These are phyloP conservation scores for Polypterus senegalus DNA, from an alignment of 2,113 vertebrate species.

Conservation along the genomic window DNA sequence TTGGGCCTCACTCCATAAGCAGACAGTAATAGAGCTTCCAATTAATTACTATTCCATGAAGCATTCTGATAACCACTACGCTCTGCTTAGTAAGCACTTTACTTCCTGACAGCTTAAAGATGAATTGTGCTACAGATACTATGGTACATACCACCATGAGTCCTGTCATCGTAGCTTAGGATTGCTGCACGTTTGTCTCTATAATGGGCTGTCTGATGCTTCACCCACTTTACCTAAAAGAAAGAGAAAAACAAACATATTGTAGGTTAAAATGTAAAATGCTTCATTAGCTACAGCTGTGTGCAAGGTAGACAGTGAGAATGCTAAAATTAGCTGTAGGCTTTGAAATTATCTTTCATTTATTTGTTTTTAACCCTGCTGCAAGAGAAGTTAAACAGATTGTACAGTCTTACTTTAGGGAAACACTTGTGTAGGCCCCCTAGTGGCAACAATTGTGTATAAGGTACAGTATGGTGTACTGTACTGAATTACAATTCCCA, in stretches of 20 bases:
- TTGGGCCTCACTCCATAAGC: slow-evolving; percentile 38
- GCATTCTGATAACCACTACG: slow-evolving; percentile 34
- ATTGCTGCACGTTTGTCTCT: slow-evolving; percentile 39
- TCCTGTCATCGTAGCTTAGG: slow-evolving; percentile 36
- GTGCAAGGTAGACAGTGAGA: too few relatives aligned
- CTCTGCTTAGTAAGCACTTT: slow-evolving; percentile 49
- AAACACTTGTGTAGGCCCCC: too few relatives aligned
- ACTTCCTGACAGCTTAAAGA: slow-evolving; percentile 36
- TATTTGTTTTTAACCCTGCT: too few relatives aligned
- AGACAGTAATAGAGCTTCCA: slow-evolving; percentile 31
- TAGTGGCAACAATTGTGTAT: too few relatives aligned
- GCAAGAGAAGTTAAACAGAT: too few relatives aligned
- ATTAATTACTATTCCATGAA: slow-evolving; percentile 45
- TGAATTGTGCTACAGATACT: slow-evolving; percentile 33
- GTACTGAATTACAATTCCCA: too few relatives aligned
- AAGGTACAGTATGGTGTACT: too few relatives aligned
- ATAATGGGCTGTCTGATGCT: slow-evolving; percentile 48
- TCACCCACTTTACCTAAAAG: slow-evolving; percentile 38
- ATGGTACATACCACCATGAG: slow-evolving; percentile 35
- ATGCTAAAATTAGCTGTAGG: too few relatives aligned
- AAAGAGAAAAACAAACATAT: slow-evolving; percentile 13
- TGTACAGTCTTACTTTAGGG: too few relatives aligned
- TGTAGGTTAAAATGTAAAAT: too few relatives aligned
- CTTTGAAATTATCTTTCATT: too few relatives aligned
- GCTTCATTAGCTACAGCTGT: too few relatives aligned